These are phyloP conservation scores for Passer montanus DNA, from an alignment of 2,113 vertebrate genomes.

Conservation along the genomic window DNA sequence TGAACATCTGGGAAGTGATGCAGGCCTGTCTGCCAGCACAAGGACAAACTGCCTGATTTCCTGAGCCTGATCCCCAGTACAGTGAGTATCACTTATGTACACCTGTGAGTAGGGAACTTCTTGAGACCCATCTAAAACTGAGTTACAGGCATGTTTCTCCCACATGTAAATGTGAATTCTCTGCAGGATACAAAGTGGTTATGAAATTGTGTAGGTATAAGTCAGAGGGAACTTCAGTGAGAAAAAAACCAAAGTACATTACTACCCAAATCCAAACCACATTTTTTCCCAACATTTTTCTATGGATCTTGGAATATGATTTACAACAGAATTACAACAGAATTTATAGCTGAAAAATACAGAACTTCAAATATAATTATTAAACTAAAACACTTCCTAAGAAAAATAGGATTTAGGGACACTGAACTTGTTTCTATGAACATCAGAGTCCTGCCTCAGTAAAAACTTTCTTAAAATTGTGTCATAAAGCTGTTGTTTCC, in stretches of 20 bases:
- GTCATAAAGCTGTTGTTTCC: not conserved
- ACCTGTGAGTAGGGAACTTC: accelerated
- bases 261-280: not conserved
- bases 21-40: not conserved
- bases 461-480: not conserved
- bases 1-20: not conserved
- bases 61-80: not conserved
- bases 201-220: not conserved
- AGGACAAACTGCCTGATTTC: not conserved
- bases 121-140: not conserved
- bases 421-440: not conserved
- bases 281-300: not conserved
- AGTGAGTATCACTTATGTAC: not conserved
- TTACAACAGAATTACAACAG: not conserved
- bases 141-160: not conserved
- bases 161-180: not conserved
- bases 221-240: not conserved
- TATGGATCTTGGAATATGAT: not conserved
- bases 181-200: not conserved
- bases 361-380: not conserved
- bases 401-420: not conserved
- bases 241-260: not conserved
- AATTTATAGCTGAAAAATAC: not conserved
- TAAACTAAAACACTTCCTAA: not conserved
- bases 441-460: not conserved